phyloP scores from a whole-genome alignment of 2,888 invertebrate species.

The Trichogramma dendrolimi region DNA sequence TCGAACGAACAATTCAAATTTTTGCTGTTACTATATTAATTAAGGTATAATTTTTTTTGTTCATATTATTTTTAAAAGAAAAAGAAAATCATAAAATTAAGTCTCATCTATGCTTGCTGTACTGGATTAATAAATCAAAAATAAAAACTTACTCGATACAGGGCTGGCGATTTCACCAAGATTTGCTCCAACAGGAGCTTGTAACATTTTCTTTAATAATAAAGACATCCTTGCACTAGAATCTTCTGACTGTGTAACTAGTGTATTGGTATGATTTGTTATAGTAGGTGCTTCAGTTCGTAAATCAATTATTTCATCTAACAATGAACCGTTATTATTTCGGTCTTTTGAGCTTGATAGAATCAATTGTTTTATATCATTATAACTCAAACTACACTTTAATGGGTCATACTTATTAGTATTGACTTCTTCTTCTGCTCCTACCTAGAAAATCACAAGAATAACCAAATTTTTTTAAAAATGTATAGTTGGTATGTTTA shows the following conservation, averaged over 20 bases:
- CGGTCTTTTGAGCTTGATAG: conserved; percentile 38
- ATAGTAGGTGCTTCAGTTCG: conserved; percentile 32
- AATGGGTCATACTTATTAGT: conserved; percentile 38
- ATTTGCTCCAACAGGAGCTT: conserved; percentile 47
- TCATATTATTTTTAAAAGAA: too few relatives aligned
- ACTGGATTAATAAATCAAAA: neutral
- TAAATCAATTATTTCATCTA: conserved; percentile 36
- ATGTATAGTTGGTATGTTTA: neutral
- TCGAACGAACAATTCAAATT: too few relatives aligned
- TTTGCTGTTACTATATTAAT: too few relatives aligned
- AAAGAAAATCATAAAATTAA: too few relatives aligned
- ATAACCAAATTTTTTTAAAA: conserved; percentile 5
- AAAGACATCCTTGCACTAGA: conserved; percentile 18
- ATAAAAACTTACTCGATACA: conserved; percentile 28
- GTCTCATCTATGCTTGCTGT: too few relatives aligned
- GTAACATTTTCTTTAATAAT: conserved; percentile 46
- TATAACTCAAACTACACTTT: conserved; percentile 36
- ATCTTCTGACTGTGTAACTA: neutral
- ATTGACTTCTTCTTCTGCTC: conserved; percentile 44
- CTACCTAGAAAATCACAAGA: conserved; percentile 35
- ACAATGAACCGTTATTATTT: conserved; percentile 32
- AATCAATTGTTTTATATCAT: conserved; percentile 42
- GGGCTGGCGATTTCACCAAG: conserved; percentile 45
- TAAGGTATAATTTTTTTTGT: too few relatives aligned
- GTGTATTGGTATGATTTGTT: conserved; percentile 15